Percentiles rank a stretch among this genome's conserved stretches.
Evolutionary conservation across 1,140 invertebrate genomes (phyloP).

Genomic region (Nymphalis io): DNA sequence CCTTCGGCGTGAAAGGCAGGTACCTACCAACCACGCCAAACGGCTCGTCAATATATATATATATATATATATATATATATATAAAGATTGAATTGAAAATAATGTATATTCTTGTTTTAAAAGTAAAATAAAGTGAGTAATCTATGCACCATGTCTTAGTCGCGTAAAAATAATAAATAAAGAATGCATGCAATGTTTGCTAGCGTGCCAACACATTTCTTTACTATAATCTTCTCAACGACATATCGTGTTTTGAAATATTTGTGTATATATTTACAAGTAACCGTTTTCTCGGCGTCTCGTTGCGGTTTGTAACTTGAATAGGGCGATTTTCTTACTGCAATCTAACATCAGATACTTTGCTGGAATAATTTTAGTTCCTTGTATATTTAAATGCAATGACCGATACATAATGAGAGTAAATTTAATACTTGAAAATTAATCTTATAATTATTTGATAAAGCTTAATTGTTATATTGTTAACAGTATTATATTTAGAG

Average conservation of each 20-base stretch:
- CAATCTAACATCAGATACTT: conserved; percentile 38
- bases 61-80: not conserved
- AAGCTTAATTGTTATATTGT: conserved; percentile 1
- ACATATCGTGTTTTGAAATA: conserved; percentile 26
- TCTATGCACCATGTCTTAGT: not conserved
- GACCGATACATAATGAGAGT: not conserved
- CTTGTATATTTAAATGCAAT: conserved; percentile 26
- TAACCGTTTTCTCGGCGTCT: conserved; percentile 40
- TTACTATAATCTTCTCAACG: conserved; percentile 2
- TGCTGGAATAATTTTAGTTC: conserved; percentile 30
- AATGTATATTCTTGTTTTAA: conserved; percentile 1
- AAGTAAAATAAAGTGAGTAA: conserved; percentile 6
- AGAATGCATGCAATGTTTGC: not conserved
- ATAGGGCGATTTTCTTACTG: conserved; percentile 49
- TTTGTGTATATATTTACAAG: conserved; percentile 25
- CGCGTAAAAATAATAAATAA: not conserved
- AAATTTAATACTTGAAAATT: not conserved
- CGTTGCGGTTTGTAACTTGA: conserved; percentile 52
- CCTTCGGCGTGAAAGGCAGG: too few relatives aligned
- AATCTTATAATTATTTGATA: not conserved
- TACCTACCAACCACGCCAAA: too few relatives aligned
- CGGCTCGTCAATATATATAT: too few relatives aligned
- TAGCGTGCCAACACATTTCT: conserved; percentile 11
- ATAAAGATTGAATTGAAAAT: not conserved
- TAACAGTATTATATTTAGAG: too few relatives aligned